Percentiles rank a stretch among this genome's conserved stretches.
These are phyloP conservation scores for Lithobates sylvaticus DNA, from an alignment of 2,797 vertebrate genomes.

Conservation along the genomic window DNA sequence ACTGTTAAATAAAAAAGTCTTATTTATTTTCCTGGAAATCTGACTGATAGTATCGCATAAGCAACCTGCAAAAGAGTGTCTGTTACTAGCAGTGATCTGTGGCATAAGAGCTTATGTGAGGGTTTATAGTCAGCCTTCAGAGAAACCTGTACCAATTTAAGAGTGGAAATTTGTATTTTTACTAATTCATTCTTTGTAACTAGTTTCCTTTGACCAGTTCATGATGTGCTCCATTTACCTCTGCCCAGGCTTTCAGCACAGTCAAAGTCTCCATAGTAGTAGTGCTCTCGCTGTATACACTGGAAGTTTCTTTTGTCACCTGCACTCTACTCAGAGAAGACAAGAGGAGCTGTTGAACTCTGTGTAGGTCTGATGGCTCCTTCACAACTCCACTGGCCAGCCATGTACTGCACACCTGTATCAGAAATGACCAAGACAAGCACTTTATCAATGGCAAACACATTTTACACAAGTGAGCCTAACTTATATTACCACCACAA, in stretches of 20 bases:
- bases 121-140: too few species aligned
- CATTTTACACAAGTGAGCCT: neutral
- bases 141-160: too few species aligned
- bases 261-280: slow-evolving; percentile 91
- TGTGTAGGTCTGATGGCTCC: slow-evolving; percentile 87
- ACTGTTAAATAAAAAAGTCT: too few species aligned
- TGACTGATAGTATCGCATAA: too few species aligned
- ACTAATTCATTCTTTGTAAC: neutral
- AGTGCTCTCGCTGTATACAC: slow-evolving; percentile 89
- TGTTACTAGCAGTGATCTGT: too few species aligned
- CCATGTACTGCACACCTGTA: slow-evolving; percentile 93
- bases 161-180: too few species aligned
- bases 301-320: slow-evolving; percentile 77
- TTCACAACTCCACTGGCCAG: slow-evolving; percentile 91
- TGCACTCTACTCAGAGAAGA: slow-evolving; percentile 88
- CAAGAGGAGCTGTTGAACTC: slow-evolving; percentile 89
- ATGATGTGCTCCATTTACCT: slow-evolving; percentile 74
- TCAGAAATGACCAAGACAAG: neutral
- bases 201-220: neutral
- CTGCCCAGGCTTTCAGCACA: slow-evolving; percentile 95
- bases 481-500: too few species aligned
- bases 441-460: neutral
- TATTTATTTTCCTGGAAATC: too few species aligned
- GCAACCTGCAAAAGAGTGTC: too few species aligned
- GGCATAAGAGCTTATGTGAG: too few species aligned